Conservation (phyloP, 2,113 vertebrate species). For the Scophthalmus maximus region DNA sequence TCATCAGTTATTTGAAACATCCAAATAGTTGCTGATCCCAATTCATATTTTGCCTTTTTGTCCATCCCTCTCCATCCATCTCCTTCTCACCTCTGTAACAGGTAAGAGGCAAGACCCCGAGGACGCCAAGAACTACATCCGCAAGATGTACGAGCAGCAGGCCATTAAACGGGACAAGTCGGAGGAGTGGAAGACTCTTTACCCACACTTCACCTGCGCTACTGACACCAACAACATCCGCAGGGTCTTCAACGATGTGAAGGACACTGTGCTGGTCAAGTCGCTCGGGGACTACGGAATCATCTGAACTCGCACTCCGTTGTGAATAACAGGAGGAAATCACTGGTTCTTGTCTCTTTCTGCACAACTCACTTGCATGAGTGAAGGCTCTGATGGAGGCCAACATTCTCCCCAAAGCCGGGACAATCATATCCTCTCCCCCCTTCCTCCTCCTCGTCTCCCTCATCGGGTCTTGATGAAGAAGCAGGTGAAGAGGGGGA, state of each 20-base stretch:
- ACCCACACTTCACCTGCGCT: conserved; percentile 91
- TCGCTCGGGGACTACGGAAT: conserved; percentile 82
- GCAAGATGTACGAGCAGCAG: conserved; percentile 82
- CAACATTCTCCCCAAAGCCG: conserved; percentile 8
- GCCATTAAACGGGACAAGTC: conserved; percentile 60
- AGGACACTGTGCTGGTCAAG: conserved; percentile 86
- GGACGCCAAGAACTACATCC: conserved; percentile 85
- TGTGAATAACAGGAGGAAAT: background rate
- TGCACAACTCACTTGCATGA: background rate
- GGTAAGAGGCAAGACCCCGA: conserved; percentile 79
- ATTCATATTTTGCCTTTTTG: background rate
- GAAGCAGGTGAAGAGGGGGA: background rate
- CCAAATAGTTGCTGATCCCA: background rate
- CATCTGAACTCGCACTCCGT: conserved; percentile 66
- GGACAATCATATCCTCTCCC: background rate
- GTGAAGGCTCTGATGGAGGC: background rate
- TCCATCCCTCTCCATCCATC: background rate
- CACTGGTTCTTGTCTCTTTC: background rate
- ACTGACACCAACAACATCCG: conserved; percentile 92
- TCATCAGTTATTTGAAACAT: too few species aligned
- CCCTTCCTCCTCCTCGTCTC: background rate
- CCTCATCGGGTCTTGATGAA: conserved; percentile 1
- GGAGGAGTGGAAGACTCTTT: conserved; percentile 80
- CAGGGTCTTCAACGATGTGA: conserved; percentile 87
- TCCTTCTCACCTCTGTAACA: conserved; percentile 44